phyloP scores from a whole-genome alignment of 2,888 invertebrate species.

The Philereme transversata region DNA sequence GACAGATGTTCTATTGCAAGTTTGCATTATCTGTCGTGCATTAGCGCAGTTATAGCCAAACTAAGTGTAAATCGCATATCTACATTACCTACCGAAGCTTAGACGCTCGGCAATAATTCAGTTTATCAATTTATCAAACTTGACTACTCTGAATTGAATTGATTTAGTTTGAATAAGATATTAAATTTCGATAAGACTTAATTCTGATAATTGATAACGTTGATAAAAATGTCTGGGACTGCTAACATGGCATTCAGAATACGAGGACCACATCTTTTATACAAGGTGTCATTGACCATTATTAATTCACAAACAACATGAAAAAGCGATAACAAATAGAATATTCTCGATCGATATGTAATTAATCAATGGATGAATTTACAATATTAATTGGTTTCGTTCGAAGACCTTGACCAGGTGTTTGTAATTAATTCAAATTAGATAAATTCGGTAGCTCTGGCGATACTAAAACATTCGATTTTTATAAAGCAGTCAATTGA shows the following conservation, averaged over 20 bases:
- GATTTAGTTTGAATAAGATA: background rate
- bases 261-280: conserved; percentile 8
- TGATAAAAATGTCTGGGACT: conserved; percentile 19
- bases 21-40: background rate
- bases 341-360: conserved; percentile 13
- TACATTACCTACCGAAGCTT: too few relatives aligned
- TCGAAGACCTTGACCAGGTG: background rate
- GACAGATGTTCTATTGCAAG: background rate
- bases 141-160: conserved; percentile 1
- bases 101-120: background rate
- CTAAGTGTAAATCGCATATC: background rate
- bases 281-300: conserved; percentile 6
- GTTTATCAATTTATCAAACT: conserved; percentile 1
- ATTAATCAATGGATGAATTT: background rate
- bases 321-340: conserved; percentile 4
- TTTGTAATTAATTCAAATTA: background rate
- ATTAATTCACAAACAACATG: conserved; percentile 1
- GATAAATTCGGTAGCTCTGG: background rate
- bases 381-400: too few relatives aligned
- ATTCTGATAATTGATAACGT: conserved; percentile 3
- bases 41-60: background rate
- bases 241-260: background rate
- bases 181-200: background rate
- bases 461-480: background rate
- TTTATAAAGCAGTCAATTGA: background rate